A percentile compares a stretch with the other conserved stretches of the same genome.
phyloP scores from a whole-genome alignment of 2,797 vertebrate species.

The Protosalanx chinensis region DNA sequence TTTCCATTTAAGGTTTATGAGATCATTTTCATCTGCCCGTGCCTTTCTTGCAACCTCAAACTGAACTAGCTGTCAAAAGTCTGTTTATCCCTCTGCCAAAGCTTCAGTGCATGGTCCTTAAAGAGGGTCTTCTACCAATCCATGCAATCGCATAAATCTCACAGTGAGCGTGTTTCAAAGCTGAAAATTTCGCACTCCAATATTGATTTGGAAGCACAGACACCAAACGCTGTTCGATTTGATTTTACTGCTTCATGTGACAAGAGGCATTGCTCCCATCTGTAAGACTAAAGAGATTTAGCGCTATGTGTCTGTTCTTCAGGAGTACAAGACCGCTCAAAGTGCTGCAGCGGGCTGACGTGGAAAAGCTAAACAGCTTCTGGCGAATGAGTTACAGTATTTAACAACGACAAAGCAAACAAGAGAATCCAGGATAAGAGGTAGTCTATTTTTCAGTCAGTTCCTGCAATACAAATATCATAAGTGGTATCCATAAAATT shows the following conservation, averaged over 20 bases:
- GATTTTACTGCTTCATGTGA: constrained; percentile 6
- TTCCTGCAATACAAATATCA: not conserved
- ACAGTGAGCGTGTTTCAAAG: not conserved
- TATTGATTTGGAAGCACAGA: constrained; percentile 16
- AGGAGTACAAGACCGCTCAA: not conserved
- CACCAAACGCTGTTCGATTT: constrained; percentile 12
- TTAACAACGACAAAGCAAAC: not conserved
- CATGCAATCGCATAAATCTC: constrained; percentile 5
- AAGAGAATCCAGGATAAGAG: not conserved
- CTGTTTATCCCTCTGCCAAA: not conserved
- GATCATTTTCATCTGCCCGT: not conserved
- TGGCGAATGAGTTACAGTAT: constrained; percentile 1
- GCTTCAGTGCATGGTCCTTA: not conserved
- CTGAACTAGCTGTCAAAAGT: not conserved
- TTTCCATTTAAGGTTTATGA: not conserved
- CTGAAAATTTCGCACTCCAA: not conserved
- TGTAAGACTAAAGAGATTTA: constrained; percentile 13
- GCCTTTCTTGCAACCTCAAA: not conserved
- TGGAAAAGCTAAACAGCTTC: not conserved
- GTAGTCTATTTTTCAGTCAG: not conserved
- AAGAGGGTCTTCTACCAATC: constrained; percentile 7
- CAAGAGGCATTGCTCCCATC: constrained; percentile 8
- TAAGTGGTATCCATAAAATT: not conserved
- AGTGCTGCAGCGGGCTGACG: not conserved
- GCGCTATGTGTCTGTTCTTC: not conserved